Conservation (phyloP, 1,140 invertebrate genomes). For the Epicauta chinensis region DNA sequence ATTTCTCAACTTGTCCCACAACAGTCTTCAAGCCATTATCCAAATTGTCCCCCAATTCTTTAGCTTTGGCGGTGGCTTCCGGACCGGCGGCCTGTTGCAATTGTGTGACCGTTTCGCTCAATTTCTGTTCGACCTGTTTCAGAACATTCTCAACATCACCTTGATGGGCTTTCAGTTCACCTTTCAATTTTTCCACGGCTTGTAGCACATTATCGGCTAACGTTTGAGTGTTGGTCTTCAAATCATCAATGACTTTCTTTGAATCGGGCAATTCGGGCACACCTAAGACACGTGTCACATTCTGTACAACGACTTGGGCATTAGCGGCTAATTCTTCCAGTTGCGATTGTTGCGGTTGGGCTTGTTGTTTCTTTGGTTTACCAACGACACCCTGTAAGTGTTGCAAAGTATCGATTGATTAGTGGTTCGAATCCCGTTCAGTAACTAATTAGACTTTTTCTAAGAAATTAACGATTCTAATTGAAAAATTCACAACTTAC, state of each 20-base stretch:
- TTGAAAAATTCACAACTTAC: constrained; percentile 15
- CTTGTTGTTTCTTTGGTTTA: constrained; percentile 17
- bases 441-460: background rate
- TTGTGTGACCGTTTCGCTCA: constrained; percentile 21
- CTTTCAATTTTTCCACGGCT: constrained; percentile 28
- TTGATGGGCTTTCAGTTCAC: constrained; percentile 29
- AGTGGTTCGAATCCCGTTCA: background rate
- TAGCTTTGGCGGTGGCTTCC: constrained; percentile 27
- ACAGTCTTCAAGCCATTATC: constrained; percentile 31
- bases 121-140: constrained; percentile 25
- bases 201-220: constrained; percentile 27
- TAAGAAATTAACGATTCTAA: background rate
- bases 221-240: constrained; percentile 23
- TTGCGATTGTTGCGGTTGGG: constrained; percentile 15
- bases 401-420: background rate
- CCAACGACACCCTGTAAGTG: constrained; percentile 13
- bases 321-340: constrained; percentile 25
- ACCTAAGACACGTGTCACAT: constrained; percentile 21
- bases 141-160: constrained; percentile 29
- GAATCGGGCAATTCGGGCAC: constrained; percentile 26
- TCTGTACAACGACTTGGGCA: constrained; percentile 25
- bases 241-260: constrained; percentile 25
- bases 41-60: constrained; percentile 28
- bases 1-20: constrained; percentile 27
- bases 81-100: constrained; percentile 26